Evolutionary conservation across 2,888 invertebrate species (phyloP).

Genomic region (Sisyra terminalis): DNA sequence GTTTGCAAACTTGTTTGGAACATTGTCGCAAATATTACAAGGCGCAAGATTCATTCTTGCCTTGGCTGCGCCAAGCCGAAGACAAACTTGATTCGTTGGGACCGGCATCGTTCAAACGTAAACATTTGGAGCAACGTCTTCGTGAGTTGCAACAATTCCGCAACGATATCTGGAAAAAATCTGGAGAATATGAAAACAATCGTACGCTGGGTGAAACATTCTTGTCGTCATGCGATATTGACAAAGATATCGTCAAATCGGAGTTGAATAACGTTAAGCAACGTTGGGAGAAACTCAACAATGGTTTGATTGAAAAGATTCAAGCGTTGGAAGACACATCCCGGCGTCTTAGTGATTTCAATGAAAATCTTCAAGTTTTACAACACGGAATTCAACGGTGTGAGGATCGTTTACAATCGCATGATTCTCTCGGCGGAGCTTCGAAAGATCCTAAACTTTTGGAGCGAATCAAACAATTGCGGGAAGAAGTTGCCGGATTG

Average conservation of each 20-base stretch:
- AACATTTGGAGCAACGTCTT: conserved; percentile 74
- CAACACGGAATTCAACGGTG: conserved; percentile 72
- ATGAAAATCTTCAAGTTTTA: conserved; percentile 70
- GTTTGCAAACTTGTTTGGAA: conserved; percentile 80
- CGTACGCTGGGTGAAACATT: conserved; percentile 76
- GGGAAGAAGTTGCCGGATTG: conserved; percentile 65
- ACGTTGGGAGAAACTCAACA: conserved; percentile 83
- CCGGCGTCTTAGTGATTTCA: conserved; percentile 66
- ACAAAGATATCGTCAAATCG: conserved; percentile 75
- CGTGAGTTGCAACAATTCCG: conserved; percentile 77
- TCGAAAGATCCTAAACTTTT: conserved; percentile 69
- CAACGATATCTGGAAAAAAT: conserved; percentile 86
- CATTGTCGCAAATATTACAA: conserved; percentile 82
- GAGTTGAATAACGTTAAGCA: conserved; percentile 68
- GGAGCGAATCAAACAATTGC: conserved; percentile 66
- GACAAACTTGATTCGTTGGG: conserved; percentile 63
- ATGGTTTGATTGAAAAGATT: conserved; percentile 58
- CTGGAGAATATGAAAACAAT: conserved; percentile 84
- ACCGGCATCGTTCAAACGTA: conserved; percentile 66
- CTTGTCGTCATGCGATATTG: conserved; percentile 73
- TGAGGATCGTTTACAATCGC: conserved; percentile 67
- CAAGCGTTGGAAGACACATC: conserved; percentile 72
- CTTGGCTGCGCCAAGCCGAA: conserved; percentile 79
- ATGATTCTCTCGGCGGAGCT: conserved; percentile 55
- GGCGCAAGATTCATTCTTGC: conserved; percentile 68